These are phyloP conservation scores for Damaliscus lunatus DNA, from an alignment of 2,113 vertebrate species.

Conservation along the genomic window DNA sequence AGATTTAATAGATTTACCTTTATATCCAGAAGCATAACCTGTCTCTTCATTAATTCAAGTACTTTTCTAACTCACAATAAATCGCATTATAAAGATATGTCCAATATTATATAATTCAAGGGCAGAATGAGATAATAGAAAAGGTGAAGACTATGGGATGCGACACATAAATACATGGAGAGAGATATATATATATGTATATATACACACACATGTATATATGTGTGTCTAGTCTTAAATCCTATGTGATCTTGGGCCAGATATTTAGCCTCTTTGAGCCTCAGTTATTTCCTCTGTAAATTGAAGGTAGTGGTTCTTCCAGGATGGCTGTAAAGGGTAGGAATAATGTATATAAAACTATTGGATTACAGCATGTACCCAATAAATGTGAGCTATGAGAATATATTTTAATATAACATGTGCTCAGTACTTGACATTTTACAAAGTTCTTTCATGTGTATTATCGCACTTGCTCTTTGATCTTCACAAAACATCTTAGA, in stretches of 20 bases:
- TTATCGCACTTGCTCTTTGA: background rate
- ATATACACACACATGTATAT: no score
- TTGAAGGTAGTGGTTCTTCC: background rate
- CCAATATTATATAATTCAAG: background rate
- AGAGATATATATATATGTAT: no score
- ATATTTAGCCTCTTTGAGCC: background rate
- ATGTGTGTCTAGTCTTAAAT: background rate
- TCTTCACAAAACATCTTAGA: background rate
- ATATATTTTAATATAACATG: background rate
- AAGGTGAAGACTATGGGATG: background rate
- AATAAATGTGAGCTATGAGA: background rate
- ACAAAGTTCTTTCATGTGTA: background rate
- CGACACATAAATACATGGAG: background rate
- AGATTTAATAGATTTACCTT: background rate
- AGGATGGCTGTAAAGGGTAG: background rate
- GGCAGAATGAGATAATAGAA: background rate
- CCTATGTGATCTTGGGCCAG: background rate
- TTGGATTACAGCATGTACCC: background rate
- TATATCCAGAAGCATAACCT: background rate
- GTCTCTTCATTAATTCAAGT: background rate
- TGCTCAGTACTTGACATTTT: background rate
- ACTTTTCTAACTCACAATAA: background rate
- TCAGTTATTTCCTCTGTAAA: background rate
- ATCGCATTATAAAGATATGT: constrained; percentile 17
- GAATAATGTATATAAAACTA: background rate